phyloP scores from a whole-genome alignment of 2,888 invertebrate species.

The Synergus gifuensis region DNA sequence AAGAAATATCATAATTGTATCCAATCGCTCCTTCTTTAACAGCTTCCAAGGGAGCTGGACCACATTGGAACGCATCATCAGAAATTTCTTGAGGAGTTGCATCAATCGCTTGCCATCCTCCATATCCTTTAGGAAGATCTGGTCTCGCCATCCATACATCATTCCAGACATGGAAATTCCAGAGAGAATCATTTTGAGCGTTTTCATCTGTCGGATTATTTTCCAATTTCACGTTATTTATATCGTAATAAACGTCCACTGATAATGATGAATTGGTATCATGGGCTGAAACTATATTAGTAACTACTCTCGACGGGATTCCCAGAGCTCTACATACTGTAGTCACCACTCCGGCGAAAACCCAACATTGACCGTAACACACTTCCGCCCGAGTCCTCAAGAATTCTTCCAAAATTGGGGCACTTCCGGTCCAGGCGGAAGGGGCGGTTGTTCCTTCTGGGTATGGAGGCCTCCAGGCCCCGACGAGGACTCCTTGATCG shows the following conservation, averaged over 20 bases:
- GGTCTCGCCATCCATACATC: slow-evolving; percentile 92
- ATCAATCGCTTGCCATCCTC: slow-evolving; percentile 94
- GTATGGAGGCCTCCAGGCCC: slow-evolving; percentile 82
- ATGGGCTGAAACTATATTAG: slow-evolving; percentile 91
- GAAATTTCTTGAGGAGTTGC: slow-evolving; percentile 91
- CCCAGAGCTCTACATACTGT: slow-evolving; percentile 90
- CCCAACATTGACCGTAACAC: slow-evolving; percentile 93
- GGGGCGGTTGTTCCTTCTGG: slow-evolving; percentile 87
- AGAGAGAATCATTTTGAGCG: slow-evolving; percentile 83
- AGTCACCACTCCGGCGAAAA: slow-evolving; percentile 90
- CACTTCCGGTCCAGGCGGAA: slow-evolving; percentile 89
- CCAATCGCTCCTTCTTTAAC: slow-evolving; percentile 88
- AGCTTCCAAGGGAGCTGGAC: slow-evolving; percentile 89
- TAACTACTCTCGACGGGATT: slow-evolving; percentile 89
- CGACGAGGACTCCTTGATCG: slow-evolving; percentile 86
- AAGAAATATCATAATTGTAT: slow-evolving; percentile 86
- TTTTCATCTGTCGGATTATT: slow-evolving; percentile 82
- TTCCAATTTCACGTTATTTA: slow-evolving; percentile 83
- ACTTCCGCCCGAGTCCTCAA: slow-evolving; percentile 83
- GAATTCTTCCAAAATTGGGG: slow-evolving; percentile 87
- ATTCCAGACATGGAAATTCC: slow-evolving; percentile 95
- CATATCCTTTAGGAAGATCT: slow-evolving; percentile 87
- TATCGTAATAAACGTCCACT: slow-evolving; percentile 87
- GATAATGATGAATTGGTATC: slow-evolving; percentile 89
- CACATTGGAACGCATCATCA: slow-evolving; percentile 86